These are phyloP conservation scores for Tachysurus vachellii DNA, from an alignment of 2,113 vertebrate species.

Conservation along the genomic window DNA sequence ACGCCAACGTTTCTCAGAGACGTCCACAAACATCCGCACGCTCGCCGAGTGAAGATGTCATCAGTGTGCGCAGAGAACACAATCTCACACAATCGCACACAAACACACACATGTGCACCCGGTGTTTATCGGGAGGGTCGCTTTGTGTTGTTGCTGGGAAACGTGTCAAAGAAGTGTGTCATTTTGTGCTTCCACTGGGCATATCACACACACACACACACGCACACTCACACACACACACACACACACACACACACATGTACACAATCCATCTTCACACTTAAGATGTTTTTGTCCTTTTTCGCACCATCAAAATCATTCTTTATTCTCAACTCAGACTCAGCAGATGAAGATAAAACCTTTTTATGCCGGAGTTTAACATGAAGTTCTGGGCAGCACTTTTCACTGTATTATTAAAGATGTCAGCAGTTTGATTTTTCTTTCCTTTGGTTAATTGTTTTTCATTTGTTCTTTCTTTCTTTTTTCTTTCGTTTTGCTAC, in stretches of 20 bases:
- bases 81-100: neutral
- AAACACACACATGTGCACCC: neutral
- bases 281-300: neutral
- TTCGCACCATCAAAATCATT: neutral
- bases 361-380: neutral
- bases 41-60: slow-evolving; percentile 1
- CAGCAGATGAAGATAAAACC: neutral
- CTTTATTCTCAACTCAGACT: neutral
- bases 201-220: neutral
- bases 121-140: neutral
- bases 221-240: neutral
- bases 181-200: neutral
- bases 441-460: too few species aligned
- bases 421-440: too few species aligned
- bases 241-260: neutral
- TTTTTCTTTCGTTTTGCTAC: too few species aligned
- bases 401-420: neutral
- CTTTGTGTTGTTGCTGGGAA: neutral
- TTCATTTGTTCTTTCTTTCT: too few species aligned
- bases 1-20: neutral
- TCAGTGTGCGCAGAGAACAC: neutral
- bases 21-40: neutral
- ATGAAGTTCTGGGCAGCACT: neutral
- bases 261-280: neutral
- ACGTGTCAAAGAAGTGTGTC: neutral